Evolutionary conservation across 2,797 vertebrate species (phyloP), one percentile per base, ranked within the genome.

Genomic region (Scarus forsteni): DNA sequence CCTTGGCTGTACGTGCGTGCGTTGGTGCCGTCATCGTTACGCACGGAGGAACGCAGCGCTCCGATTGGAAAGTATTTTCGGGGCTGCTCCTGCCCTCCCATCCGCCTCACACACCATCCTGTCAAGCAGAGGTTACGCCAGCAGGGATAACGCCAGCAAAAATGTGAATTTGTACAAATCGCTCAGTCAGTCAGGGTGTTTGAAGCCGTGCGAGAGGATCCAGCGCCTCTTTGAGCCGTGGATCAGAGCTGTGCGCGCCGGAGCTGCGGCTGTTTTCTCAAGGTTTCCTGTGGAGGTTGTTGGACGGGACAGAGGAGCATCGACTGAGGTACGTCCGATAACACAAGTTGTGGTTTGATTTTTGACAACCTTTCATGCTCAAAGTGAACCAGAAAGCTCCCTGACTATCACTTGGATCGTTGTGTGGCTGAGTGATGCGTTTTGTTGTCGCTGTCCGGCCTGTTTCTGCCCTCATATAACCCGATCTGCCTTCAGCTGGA

Each of bases 241-340:
- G 66, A 56, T 0, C n/a, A 19, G 64, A 40, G 3, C 49, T 77
- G 56, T 27, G 69, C 18, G 69, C 58, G 55, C 38, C 53, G 55
- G 61, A 76, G 70, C 70, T 5, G 72, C 74, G 9, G 44, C 35
- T 48, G 38, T 40, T 10, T 43, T 62, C 38, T 42, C 27, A 4
- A 35, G 79, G 69, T 58, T 75, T 73, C 8, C 51, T 18, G 43
- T 36, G 83, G 81, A 79, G 81, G 77, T 72, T 79, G 80, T 72
- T 34, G 84, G 80, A 89, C 93, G 82, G 93, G 89, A 92, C 90
- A 85, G 87, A 83, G 76, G 73, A 89, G 83, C 87, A 75, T 88
- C 85, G 85, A 85, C 83, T 43, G 79, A 92, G 87, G 87, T 90
- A 79, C 86, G 86, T 85, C 86, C 83, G 56, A 62, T 18, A 15